Percentiles rank a stretch among this genome's conserved stretches.
Evolutionary conservation across 2,797 vertebrate species (phyloP).

Genomic region (Enteromius argenteus): DNA sequence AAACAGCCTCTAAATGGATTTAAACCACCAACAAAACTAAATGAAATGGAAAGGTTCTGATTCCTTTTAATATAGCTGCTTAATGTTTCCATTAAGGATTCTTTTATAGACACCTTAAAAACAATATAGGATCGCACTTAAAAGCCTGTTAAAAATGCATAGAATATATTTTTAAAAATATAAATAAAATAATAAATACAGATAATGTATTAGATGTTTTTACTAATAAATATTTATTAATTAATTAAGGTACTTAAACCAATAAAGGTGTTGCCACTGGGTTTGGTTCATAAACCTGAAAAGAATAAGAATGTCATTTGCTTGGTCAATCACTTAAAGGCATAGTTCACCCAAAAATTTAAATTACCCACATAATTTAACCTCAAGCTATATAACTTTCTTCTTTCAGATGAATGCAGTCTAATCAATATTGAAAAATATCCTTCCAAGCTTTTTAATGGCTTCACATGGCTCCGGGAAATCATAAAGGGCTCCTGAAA

Average conservation of each 20-base stretch:
- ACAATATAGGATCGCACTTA: background rate
- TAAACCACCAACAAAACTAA: background rate
- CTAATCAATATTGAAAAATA: too few relatives aligned
- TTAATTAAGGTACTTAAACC: background rate
- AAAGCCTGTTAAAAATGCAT: background rate
- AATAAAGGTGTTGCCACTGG: background rate
- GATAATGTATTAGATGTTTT: background rate
- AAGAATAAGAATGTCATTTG: background rate
- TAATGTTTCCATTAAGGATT: background rate
- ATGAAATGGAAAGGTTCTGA: background rate
- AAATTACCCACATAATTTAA: background rate
- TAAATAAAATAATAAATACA: background rate
- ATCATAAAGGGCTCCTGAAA: too few relatives aligned
- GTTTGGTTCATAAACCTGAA: background rate
- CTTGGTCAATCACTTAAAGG: background rate
- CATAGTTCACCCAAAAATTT: background rate
- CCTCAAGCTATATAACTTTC: background rate
- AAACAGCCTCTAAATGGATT: background rate
- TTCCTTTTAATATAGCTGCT: background rate
- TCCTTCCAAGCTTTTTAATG: too few relatives aligned
- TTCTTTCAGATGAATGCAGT: too few relatives aligned
- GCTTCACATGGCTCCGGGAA: too few relatives aligned
- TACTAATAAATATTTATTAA: background rate
- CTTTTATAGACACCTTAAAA: background rate
- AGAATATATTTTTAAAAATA: background rate